Evolutionary conservation across 2,888 invertebrate species (phyloP), one percentile per base, ranked within the genome.

Genomic region (Brenthis ino): DNA sequence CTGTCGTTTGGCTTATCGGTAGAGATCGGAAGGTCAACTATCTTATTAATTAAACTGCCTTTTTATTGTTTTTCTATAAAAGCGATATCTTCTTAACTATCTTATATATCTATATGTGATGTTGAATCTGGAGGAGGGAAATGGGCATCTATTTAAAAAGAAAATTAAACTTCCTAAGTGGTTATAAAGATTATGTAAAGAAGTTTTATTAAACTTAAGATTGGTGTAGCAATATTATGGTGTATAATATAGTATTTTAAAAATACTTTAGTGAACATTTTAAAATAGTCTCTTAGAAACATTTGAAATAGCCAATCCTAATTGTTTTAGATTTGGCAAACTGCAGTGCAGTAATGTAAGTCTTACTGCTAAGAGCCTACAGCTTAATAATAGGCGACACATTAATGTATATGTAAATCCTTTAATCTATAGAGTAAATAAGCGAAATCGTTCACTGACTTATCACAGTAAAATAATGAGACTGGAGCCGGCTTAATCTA

Each of bases 1-100:
- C 57, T 47, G 54, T 54, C 13, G 24, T 54, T 54, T 58, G 53
- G 66, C 16, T 37, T 68, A 68, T 64, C 68, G 47, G 64, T 68
- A 65, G 28, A 58, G 54, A 24, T 64, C 24, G 54, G 16, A 57
- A 65, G 64, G 68, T 64, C 68, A 14, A 33, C 24, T 47, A 54
- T 64, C 51, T 33, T 63, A 57, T 37, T 48, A 37, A 67, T 56
- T 54, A 66, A 58, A 55, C 33, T 55, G 55, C 48, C 47, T 28
- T 55, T 43, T 28, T 33, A 53, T 63, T 16, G n/a, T 53, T 33
- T 63, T 53, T 37, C 37, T 63, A 53, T 63, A 53, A 47, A n/a
- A 60, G 5, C n/a, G 2, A 11, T 48, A 2, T 50, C 28, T 50
- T 50, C 24, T 13, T 50, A 6, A 28, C 37, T 28, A 28, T 28